Conservation (phyloP, 2,888 invertebrate species). For the Hedychridium roseum region DNA sequence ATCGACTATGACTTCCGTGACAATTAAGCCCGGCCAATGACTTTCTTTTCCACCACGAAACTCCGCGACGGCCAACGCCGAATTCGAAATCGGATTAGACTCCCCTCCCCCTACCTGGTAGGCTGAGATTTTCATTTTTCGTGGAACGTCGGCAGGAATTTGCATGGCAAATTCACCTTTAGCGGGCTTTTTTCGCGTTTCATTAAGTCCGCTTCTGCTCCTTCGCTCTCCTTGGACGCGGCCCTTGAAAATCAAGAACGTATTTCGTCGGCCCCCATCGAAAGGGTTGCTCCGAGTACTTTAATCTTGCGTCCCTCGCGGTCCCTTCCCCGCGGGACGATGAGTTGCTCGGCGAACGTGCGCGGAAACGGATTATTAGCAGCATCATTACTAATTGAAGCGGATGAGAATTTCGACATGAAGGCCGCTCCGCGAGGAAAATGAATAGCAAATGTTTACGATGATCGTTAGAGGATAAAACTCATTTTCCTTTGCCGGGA, state of each 20-base stretch:
- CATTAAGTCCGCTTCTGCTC: slow-evolving; percentile 45
- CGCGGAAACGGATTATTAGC: slow-evolving; percentile 24
- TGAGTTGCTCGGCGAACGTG: slow-evolving; percentile 28
- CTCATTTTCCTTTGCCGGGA: neutral
- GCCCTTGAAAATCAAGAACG: slow-evolving; percentile 26
- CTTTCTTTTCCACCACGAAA: neutral
- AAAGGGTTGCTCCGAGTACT: slow-evolving; percentile 49
- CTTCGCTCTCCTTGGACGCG: slow-evolving; percentile 15
- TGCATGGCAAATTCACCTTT: slow-evolving; percentile 49
- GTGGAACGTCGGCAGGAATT: slow-evolving; percentile 36
- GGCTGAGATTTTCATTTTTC: slow-evolving; percentile 45
- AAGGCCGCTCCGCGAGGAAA: neutral
- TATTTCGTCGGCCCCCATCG: slow-evolving; percentile 21
- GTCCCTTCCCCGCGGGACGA: slow-evolving; percentile 13
- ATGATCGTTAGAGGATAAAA: neutral
- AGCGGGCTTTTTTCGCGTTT: slow-evolving; percentile 39
- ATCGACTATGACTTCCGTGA: neutral
- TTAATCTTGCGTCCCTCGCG: slow-evolving; percentile 32
- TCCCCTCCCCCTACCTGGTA: slow-evolving; percentile 30
- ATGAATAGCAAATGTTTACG: neutral
- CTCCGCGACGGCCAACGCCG: slow-evolving; percentile 24
- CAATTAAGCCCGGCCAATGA: neutral
- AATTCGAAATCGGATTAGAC: slow-evolving; percentile 52
- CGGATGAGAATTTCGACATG: slow-evolving; percentile 4
- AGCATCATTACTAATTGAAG: slow-evolving; percentile 18